Percentiles rank a stretch among this genome's conserved stretches.
These are phyloP conservation scores for Nowickia ferox DNA, from an alignment of 2,888 invertebrate species.

Conservation along the genomic window DNA sequence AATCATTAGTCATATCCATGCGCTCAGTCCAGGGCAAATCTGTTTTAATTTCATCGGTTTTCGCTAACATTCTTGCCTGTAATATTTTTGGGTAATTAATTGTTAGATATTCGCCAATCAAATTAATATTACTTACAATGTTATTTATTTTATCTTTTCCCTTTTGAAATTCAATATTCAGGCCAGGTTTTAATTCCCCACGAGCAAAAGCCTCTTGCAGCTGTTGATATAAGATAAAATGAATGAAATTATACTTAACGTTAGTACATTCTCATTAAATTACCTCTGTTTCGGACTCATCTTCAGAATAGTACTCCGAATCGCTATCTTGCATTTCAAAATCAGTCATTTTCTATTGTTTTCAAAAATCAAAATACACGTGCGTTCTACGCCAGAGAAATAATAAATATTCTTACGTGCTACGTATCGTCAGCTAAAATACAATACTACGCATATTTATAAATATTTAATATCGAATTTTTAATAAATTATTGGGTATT, in stretches of 20 bases:
- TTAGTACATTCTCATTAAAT: constrained; percentile 25
- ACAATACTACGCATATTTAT: no score
- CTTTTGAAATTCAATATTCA: constrained; percentile 88
- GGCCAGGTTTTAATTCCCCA: constrained; percentile 93
- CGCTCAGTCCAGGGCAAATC: constrained; percentile 93
- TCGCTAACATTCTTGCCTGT: constrained; percentile 85
- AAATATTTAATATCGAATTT: no score
- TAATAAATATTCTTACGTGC: not conserved
- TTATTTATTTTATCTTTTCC: constrained; percentile 88
- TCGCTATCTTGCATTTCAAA: constrained; percentile 77
- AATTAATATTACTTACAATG: constrained; percentile 85
- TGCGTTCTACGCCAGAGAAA: constrained; percentile 4
- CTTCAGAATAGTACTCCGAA: constrained; percentile 79
- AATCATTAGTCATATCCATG: constrained; percentile 90
- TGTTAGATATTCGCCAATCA: not conserved
- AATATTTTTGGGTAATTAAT: constrained; percentile 38
- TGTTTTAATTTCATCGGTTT: constrained; percentile 88
- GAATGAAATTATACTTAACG: not conserved
- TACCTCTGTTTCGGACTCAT: constrained; percentile 82
- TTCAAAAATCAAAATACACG: constrained; percentile 29
- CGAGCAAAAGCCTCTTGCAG: constrained; percentile 94
- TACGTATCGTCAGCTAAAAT: no score
- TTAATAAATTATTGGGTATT: no score
- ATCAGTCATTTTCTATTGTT: constrained; percentile 74
- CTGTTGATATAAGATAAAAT: constrained; percentile 84